These are phyloP conservation scores for Macroramphosus scolopax DNA, from an alignment of 2,797 vertebrate species.

Conservation along the genomic window DNA sequence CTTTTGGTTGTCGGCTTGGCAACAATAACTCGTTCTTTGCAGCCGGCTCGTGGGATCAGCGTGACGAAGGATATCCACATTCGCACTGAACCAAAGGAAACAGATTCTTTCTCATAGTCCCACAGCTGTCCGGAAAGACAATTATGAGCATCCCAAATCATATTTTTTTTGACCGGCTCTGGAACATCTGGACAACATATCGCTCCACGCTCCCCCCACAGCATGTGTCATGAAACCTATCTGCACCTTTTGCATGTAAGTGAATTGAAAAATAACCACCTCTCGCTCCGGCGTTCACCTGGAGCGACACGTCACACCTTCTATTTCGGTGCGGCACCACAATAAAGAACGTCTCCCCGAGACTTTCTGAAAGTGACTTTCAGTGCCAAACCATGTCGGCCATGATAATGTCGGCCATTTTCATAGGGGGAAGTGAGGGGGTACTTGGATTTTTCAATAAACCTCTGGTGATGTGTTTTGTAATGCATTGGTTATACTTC, in stretches of 20 bases:
- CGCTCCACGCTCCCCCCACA: constrained; percentile 13
- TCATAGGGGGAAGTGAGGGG: constrained; percentile 61
- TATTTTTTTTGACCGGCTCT: too few relatives aligned
- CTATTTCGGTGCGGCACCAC: constrained; percentile 36
- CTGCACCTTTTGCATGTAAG: constrained; percentile 33
- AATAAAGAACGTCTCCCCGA: constrained; percentile 60
- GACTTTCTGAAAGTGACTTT: constrained; percentile 77
- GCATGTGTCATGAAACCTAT: constrained; percentile 27
- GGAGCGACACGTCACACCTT: too few relatives aligned
- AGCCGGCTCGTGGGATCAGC: too few relatives aligned
- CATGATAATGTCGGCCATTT: constrained; percentile 76
- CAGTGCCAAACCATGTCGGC: constrained; percentile 74
- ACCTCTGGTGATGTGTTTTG: constrained; percentile 79
- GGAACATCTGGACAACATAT: too few relatives aligned
- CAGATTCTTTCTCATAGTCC: too few relatives aligned
- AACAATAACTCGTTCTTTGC: too few relatives aligned
- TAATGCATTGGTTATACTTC: constrained; percentile 84
- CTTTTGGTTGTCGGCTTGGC: too few relatives aligned
- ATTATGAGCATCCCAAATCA: too few relatives aligned
- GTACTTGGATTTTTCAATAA: constrained; percentile 79
- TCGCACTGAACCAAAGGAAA: too few relatives aligned
- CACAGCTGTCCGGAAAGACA: too few relatives aligned
- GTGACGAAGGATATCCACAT: too few relatives aligned
- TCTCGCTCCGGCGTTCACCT: constrained; percentile 49
- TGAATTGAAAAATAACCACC: constrained; percentile 50